A percentile compares a stretch with the other conserved stretches of the same genome.
Conservation (phyloP, 2,888 invertebrate species). For the Hedychridium roseum region DNA sequence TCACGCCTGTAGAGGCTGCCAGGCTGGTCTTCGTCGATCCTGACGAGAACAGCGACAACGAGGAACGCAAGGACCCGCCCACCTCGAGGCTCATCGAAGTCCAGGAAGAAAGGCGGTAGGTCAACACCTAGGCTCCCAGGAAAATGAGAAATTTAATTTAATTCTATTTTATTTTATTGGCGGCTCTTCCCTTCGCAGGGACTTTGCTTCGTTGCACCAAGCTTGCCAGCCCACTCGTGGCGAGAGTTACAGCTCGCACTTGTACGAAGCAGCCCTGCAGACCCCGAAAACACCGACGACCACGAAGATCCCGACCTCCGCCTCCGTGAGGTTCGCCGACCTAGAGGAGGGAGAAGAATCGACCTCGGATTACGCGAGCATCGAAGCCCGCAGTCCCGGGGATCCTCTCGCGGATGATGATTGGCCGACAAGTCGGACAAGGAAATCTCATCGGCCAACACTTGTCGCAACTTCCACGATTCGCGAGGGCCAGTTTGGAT, state of each 20-base stretch:
- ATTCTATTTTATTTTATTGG: no score
- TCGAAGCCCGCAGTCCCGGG: constrained; percentile 68
- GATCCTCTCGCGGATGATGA: constrained; percentile 61
- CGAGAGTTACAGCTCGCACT: constrained; percentile 68
- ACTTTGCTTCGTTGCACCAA: constrained; percentile 66
- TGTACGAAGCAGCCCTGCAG: constrained; percentile 67
- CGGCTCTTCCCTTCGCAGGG: no score
- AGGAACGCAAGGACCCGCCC: constrained; percentile 55
- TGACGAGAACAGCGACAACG: constrained; percentile 69
- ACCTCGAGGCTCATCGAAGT: constrained; percentile 58
- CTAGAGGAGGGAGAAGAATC: constrained; percentile 70
- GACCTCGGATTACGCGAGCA: constrained; percentile 81
- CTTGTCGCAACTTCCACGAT: constrained; percentile 45
- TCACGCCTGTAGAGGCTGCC: constrained; percentile 75
- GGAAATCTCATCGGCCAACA: constrained; percentile 38
- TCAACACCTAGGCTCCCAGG: no score
- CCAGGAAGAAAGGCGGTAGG: constrained; percentile 55
- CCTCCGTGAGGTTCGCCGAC: constrained; percentile 69
- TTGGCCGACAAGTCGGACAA: constrained; percentile 41
- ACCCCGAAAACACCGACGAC: constrained; percentile 61
- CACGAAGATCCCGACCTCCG: constrained; percentile 66
- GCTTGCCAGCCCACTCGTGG: constrained; percentile 67
- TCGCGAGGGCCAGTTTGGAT: constrained; percentile 70
- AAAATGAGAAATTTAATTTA: no score
- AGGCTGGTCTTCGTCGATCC: constrained; percentile 76